Evolutionary conservation across 92 coral and sea anemone genomes (phyloP).

Genomic region (Ricordea florida): DNA sequence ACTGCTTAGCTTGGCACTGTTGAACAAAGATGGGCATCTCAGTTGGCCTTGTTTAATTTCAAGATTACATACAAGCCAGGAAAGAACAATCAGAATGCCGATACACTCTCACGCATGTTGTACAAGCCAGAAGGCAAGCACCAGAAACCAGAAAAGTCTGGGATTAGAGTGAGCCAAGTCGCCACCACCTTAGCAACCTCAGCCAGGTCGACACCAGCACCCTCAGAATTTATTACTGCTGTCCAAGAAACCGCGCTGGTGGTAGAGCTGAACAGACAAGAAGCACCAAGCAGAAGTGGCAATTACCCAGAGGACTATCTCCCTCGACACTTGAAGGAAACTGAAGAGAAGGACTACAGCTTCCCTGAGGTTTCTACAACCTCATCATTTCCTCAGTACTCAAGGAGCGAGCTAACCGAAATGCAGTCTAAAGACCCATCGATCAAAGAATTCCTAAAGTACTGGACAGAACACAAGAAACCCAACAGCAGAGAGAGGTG

Average conservation of each 20-base stretch:
- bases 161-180: constrained; percentile 17
- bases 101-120: too few relatives aligned
- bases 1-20: constrained; percentile 52
- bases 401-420: constrained; percentile 8
- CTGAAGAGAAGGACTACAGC: neutral
- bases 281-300: too few relatives aligned
- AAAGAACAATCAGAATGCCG: too few relatives aligned
- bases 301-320: too few relatives aligned
- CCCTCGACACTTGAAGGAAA: too few relatives aligned
- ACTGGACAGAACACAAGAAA: neutral
- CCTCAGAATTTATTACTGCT: too few relatives aligned
- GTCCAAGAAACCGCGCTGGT: too few relatives aligned
- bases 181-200: constrained; percentile 60
- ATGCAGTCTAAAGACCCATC: constrained; percentile 31
- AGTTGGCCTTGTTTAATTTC: too few relatives aligned
- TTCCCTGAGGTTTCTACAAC: neutral
- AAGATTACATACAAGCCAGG: too few relatives aligned
- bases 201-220: too few relatives aligned
- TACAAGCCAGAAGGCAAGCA: constrained; percentile 12
- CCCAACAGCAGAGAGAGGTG: constrained; percentile 25
- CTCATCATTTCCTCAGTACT: constrained; percentile 8
- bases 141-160: constrained; percentile 36
- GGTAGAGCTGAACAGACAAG: too few relatives aligned
- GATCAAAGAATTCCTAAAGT: constrained; percentile 7
- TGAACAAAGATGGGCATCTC: constrained; percentile 62